Evolutionary conservation across 2,113 vertebrate genomes (phyloP), one percentile per base, ranked within the genome.

Genomic region (Baryphthengus martii): DNA sequence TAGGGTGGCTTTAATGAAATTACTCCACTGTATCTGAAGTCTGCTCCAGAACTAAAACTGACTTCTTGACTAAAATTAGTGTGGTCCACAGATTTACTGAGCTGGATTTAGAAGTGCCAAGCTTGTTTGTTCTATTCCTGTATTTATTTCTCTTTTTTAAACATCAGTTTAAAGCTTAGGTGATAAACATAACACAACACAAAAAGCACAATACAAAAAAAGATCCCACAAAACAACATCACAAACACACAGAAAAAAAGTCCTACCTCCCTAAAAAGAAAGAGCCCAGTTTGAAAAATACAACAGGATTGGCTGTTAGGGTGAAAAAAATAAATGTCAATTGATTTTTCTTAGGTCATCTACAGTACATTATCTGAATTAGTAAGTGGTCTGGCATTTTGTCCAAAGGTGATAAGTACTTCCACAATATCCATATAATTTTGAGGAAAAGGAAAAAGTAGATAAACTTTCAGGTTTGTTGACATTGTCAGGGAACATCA

Each of bases 291-390:
- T 74, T 61, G 78, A 19, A 13, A 58, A 19, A 53, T 25, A 24
- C 8, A 56, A 3, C 4, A 52, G 10, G 3, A 33, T 0, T 45
- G 42, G 3, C 28, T 88, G 2, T 28, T 63, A 71, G 5, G 8
- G 2, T 62, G 11, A 56, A 39, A 45, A 28, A 1, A 1, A 55
- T n/a, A 75, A 53, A 59, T 29, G 63, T 0, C 4, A 45, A 1
- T 5, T 62, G 4, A 0, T 66, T 39, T n/a, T 31, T 55, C 28
- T 73, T 5, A 17, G 65, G 5, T 5, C 2, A n/a, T 25, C 52
- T 67, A 6, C 6, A 25, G 7, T 13, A 12, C 40, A 42, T 66
- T 72, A 29, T 18, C 25, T 59, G 21, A 56, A 88, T 26, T 44
- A 29, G 4, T 39, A 78, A 58, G 13, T 45, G 14, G 79, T 11